A percentile compares a stretch with the other conserved stretches of the same genome.
phyloP scores from a whole-genome alignment of 2,888 invertebrate genomes.

The Agonopterix arenella region DNA sequence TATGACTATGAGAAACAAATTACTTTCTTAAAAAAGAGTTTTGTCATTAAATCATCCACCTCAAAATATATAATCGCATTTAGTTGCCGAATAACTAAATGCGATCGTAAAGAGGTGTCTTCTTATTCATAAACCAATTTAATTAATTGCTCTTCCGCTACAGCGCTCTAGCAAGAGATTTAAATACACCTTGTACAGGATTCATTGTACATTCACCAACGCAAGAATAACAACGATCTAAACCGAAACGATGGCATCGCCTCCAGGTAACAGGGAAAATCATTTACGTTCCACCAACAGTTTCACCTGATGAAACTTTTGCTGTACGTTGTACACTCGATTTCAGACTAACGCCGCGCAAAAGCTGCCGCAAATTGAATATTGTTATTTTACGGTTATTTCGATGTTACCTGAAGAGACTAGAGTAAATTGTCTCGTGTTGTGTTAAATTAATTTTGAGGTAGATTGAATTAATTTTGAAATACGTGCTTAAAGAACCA shows the following conservation, averaged over 20 bases:
- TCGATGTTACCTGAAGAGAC: constrained; percentile 1
- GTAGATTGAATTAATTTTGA: neutral
- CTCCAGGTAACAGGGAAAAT: neutral
- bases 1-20: too few species aligned
- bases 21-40: too few species aligned
- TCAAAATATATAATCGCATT: too few species aligned
- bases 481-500: neutral
- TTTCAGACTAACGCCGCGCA: constrained; percentile 19
- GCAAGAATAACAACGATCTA: neutral
- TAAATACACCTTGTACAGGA: constrained; percentile 21
- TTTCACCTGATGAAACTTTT: neutral
- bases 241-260: neutral
- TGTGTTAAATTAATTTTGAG: constrained; percentile 1
- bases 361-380: constrained; percentile 24
- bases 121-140: constrained; percentile 30
- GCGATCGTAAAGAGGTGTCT: neutral
- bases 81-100: too few species aligned
- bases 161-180: constrained; percentile 22
- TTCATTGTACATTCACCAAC: constrained; percentile 21
- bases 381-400: constrained; percentile 22
- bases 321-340: constrained; percentile 12
- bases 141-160: constrained; percentile 39
- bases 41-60: too few species aligned
- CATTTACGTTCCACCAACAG: neutral
- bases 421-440: neutral